Conservation (phyloP, 2,888 invertebrate species). For the Hanleya hanleyi region DNA sequence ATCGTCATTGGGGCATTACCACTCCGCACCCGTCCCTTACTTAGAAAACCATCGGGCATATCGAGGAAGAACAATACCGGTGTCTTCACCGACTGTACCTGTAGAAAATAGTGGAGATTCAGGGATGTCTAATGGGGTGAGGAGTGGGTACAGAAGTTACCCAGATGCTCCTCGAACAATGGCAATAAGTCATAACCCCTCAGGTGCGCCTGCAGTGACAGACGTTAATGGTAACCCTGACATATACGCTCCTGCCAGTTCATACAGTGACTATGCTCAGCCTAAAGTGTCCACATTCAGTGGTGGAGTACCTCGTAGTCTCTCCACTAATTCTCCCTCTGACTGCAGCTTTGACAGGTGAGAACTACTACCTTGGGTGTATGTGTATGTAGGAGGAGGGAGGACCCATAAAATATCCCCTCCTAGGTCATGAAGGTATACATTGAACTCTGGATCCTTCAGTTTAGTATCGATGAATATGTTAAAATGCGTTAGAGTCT, state of each 20-base stretch:
- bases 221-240: slow-evolving; percentile 13
- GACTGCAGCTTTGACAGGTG: background rate
- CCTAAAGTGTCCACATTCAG: slow-evolving; percentile 38
- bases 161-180: background rate
- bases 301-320: slow-evolving; percentile 21
- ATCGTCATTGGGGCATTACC: background rate
- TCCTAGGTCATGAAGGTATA: too few relatives aligned
- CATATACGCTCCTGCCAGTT: slow-evolving; percentile 65
- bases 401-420: too few relatives aligned
- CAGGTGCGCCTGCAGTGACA: background rate
- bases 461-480: too few relatives aligned
- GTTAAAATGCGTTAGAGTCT: too few relatives aligned
- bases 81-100: background rate
- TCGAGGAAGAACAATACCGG: background rate
- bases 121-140: slow-evolving; percentile 26
- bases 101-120: slow-evolving; percentile 27
- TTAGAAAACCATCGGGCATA: background rate
- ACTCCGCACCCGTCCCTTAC: background rate
- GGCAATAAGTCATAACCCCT: slow-evolving; percentile 33
- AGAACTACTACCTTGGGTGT: too few relatives aligned
- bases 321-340: background rate
- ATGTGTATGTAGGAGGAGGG: too few relatives aligned
- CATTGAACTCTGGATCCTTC: too few relatives aligned
- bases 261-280: slow-evolving; percentile 51
- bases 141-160: background rate